Evolutionary conservation across 2,797 vertebrate species (phyloP).

Genomic region (Benthosema pterotum): DNA sequence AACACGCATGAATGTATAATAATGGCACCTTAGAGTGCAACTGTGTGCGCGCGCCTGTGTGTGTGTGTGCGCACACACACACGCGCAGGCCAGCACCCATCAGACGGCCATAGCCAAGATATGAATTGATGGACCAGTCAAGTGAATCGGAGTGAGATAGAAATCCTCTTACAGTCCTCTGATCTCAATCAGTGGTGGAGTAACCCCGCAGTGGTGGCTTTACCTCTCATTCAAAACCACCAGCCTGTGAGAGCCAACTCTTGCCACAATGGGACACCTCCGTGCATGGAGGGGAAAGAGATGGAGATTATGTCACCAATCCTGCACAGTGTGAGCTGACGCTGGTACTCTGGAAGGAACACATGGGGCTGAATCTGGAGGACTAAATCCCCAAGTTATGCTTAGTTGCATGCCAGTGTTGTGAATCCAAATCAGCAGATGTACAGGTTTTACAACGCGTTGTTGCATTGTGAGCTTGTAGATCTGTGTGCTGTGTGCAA

Average conservation of each 20-base stretch:
- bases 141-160: slow-evolving; percentile 67
- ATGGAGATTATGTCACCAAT: slow-evolving; percentile 66
- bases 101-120: slow-evolving; percentile 40
- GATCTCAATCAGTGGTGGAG: slow-evolving; percentile 64
- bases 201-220: slow-evolving; percentile 51
- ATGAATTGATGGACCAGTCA: slow-evolving; percentile 68
- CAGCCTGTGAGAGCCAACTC: not conserved
- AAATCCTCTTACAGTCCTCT: slow-evolving; percentile 69
- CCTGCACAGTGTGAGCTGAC: slow-evolving; percentile 50
- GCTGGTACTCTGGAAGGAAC: slow-evolving; percentile 43
- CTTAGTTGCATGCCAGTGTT: too few relatives aligned
- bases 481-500: too few relatives aligned
- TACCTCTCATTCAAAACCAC: slow-evolving; percentile 55
- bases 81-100: slow-evolving; percentile 26
- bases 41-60: too few relatives aligned
- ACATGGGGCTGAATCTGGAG: slow-evolving; percentile 40
- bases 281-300: slow-evolving; percentile 47
- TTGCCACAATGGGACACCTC: slow-evolving; percentile 49
- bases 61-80: slow-evolving; percentile 32
- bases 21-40: not conserved
- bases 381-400: slow-evolving; percentile 15
- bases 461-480: too few relatives aligned
- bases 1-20: not conserved
- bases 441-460: too few relatives aligned
- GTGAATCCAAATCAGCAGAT: too few relatives aligned